Evolutionary conservation across 2,888 invertebrate species (phyloP).

Genomic region (Carterocephalus palaemon): DNA sequence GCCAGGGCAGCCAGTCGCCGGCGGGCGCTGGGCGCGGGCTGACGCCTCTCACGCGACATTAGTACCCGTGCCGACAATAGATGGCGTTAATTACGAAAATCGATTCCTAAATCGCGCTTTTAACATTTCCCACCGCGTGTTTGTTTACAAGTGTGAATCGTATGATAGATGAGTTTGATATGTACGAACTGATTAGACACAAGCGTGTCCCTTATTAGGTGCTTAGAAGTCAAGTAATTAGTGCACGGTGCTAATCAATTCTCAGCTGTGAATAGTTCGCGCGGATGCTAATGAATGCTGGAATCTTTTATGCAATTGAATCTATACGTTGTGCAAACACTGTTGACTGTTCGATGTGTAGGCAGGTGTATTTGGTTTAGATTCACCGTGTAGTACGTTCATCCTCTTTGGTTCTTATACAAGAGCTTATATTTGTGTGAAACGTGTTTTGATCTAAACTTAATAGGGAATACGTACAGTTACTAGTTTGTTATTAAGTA

Average conservation of each 20-base stretch:
- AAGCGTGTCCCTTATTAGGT: constrained; percentile 12
- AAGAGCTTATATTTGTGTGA: too few relatives aligned
- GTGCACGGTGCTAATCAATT: constrained; percentile 13
- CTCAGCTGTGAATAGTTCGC: constrained; percentile 4
- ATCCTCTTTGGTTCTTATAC: too few relatives aligned
- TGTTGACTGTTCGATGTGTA: not conserved
- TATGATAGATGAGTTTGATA: not conserved
- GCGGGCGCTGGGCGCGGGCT: constrained; percentile 39
- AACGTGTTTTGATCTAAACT: too few relatives aligned
- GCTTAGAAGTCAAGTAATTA: constrained; percentile 18
- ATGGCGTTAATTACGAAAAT: constrained; percentile 21
- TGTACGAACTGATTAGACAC: constrained; percentile 1
- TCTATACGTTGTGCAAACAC: constrained; percentile 6
- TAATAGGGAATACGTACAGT: too few relatives aligned
- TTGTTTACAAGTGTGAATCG: constrained; percentile 14
- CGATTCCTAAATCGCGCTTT: constrained; percentile 6
- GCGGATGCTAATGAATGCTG: constrained; percentile 5
- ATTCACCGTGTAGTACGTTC: too few relatives aligned
- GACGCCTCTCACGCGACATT: constrained; percentile 28
- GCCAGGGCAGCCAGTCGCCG: constrained; percentile 37
- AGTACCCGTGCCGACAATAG: constrained; percentile 6
- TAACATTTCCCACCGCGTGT: constrained; percentile 6
- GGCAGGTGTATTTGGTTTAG: too few relatives aligned
- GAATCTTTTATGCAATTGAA: constrained; percentile 9
- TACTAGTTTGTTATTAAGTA: too few relatives aligned